A percentile compares a stretch with the other conserved stretches of the same genome.
Evolutionary conservation across 2,797 vertebrate genomes (phyloP).

Genomic region (Borostomias antarcticus): DNA sequence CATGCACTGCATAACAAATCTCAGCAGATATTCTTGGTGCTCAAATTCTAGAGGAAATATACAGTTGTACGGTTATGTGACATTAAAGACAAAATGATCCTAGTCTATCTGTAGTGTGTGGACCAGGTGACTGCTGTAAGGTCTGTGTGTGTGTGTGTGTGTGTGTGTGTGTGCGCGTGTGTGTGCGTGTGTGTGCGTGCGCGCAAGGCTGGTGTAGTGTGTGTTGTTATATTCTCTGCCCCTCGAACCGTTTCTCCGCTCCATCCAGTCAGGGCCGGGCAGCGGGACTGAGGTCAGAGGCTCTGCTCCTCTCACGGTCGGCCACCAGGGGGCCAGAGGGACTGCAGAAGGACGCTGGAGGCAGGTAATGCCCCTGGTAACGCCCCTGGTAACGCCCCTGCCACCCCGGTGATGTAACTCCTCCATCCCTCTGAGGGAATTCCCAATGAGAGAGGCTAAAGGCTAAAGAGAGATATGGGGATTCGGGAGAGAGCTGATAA

Average conservation of each 20-base stretch:
- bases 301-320: constrained; percentile 20
- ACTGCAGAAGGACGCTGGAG: background rate
- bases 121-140: too few relatives aligned
- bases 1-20: too few relatives aligned
- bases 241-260: constrained; percentile 1
- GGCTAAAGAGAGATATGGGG: too few relatives aligned
- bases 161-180: background rate
- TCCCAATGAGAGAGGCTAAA: background rate
- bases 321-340: background rate
- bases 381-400: too few relatives aligned
- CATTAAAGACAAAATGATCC: too few relatives aligned
- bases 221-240: background rate
- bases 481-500: too few relatives aligned
- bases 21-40: too few relatives aligned
- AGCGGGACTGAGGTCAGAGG: constrained; percentile 26
- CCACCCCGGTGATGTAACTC: background rate
- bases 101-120: too few relatives aligned
- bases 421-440: background rate
- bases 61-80: too few relatives aligned
- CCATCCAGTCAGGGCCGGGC: background rate
- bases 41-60: too few relatives aligned
- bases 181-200: background rate
- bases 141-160: background rate
- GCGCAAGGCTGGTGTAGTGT: background rate
- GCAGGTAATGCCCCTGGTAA: background rate